Percentiles rank a stretch among this genome's conserved stretches.
These are phyloP conservation scores for Eudyptes chrysolophus DNA, from an alignment of 2,113 vertebrate species.

Conservation along the genomic window DNA sequence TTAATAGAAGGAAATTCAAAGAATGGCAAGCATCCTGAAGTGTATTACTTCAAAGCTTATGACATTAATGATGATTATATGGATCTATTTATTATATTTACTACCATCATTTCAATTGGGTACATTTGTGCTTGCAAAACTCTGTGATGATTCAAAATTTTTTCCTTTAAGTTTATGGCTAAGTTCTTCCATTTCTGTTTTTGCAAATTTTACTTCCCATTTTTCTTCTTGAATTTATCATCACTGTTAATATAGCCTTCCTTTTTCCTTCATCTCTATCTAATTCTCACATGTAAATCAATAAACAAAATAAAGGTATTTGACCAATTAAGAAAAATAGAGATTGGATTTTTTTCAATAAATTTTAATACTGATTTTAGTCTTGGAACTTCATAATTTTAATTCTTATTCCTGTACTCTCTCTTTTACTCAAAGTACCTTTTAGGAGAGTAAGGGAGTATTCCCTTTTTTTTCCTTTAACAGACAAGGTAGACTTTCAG, in stretches of 20 bases:
- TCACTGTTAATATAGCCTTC: not conserved
- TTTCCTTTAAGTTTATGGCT: not conserved
- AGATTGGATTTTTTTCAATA: not conserved
- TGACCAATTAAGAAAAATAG: not conserved
- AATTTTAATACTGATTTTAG: not conserved
- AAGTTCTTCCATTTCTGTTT: not conserved
- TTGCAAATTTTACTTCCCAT: not conserved
- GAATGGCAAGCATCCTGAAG: not conserved
- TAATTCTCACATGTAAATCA: not conserved
- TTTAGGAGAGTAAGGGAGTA: not conserved
- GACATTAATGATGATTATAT: not conserved
- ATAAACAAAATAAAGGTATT: not conserved
- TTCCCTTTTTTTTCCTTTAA: not conserved
- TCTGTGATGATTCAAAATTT: not conserved
- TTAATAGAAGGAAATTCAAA: not conserved
- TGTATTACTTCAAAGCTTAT: not conserved
- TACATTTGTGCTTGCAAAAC: not conserved
- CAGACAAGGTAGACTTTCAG: not conserved
- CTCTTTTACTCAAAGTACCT: not conserved
- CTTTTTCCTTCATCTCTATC: not conserved
- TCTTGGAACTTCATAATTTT: not conserved
- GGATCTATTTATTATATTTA: not conserved
- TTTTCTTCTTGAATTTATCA: not conserved
- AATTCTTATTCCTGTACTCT: not conserved
- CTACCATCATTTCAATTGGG: rapidly evolving